These are phyloP conservation scores for Sebastes matsubarae DNA, from an alignment of 2,797 vertebrate species.

Conservation along the genomic window DNA sequence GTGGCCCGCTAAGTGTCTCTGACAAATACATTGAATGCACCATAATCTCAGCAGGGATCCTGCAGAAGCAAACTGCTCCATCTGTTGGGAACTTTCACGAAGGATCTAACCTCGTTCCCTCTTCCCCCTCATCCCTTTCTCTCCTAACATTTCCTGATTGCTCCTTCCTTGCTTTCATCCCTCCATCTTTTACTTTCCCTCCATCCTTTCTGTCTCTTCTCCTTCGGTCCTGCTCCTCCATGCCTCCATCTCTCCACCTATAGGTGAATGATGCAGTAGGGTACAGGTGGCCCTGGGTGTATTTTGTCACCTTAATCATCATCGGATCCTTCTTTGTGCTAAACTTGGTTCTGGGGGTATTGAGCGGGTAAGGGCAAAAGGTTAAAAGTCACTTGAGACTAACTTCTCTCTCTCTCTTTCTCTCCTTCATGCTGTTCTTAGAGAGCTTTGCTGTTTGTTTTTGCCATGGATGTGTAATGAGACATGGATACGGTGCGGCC, in stretches of 20 bases:
- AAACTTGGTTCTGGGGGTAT: conserved; percentile 99
- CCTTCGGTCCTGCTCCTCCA: conserved; percentile 22
- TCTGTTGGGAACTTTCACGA: conserved; percentile 30
- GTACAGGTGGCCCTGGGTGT: conserved; percentile 96
- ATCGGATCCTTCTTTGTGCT: conserved; percentile 99
- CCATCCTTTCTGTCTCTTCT: conserved; percentile 24
- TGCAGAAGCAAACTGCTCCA: conserved; percentile 17
- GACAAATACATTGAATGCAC: conserved; percentile 23
- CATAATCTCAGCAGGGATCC: conserved; percentile 22
- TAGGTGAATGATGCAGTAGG: conserved; percentile 96
- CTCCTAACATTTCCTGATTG: conserved; percentile 40
- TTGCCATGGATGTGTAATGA: neutral
- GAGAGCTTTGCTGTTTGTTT: conserved; percentile 15
- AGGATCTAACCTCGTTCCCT: conserved; percentile 58
- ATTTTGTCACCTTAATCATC: conserved; percentile 99
- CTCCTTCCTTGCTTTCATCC: conserved; percentile 6
- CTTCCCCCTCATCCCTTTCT: neutral
- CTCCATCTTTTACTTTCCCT: neutral
- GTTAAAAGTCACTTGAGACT: conserved; percentile 46
- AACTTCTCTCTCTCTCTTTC: conserved; percentile 23
- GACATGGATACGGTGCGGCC: too few relatives aligned
- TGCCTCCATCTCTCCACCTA: conserved; percentile 66
- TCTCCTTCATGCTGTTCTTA: conserved; percentile 5
- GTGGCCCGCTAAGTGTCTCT: conserved; percentile 1
- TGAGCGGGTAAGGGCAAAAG: conserved; percentile 93